Percentiles rank a stretch among this genome's conserved stretches.
These are phyloP conservation scores for Botia almorhae DNA, from an alignment of 2,797 vertebrate genomes.

Conservation along the genomic window DNA sequence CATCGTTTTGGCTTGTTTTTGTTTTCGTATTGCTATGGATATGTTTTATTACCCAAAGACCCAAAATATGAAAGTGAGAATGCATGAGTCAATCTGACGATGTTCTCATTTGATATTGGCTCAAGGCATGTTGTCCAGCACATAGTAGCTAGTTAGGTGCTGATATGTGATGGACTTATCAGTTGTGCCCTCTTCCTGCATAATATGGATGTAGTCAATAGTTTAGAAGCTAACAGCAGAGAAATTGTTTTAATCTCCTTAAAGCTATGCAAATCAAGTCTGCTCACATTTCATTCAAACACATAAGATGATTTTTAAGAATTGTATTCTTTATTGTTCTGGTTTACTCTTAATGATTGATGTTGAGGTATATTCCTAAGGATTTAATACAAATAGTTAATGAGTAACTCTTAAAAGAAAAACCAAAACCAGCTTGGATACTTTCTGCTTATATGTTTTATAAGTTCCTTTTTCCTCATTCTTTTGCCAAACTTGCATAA, in stretches of 20 bases:
- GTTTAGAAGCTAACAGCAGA: constrained; percentile 68
- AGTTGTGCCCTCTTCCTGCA: constrained; percentile 6
- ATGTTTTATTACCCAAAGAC: constrained; percentile 58
- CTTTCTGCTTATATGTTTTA: constrained; percentile 58
- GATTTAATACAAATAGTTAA: constrained; percentile 54
- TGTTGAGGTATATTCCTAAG: constrained; percentile 51
- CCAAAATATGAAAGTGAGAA: constrained; percentile 80
- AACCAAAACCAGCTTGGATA: constrained; percentile 51
- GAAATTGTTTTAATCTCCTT: constrained; percentile 67
- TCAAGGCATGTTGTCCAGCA: constrained; percentile 62
- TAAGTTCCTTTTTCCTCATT: constrained; percentile 44
- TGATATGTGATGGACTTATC: constrained; percentile 29
- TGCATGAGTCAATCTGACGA: constrained; percentile 75
- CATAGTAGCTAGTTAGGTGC: constrained; percentile 48
- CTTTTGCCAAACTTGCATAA: constrained; percentile 74
- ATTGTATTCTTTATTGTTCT: constrained; percentile 28
- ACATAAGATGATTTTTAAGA: constrained; percentile 52
- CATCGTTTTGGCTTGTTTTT: constrained; percentile 40
- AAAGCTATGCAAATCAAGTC: constrained; percentile 82
- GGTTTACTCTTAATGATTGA: constrained; percentile 53
- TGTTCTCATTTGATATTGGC: constrained; percentile 81
- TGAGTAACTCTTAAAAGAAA: constrained; percentile 60
- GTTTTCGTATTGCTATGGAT: constrained; percentile 57
- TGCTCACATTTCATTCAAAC: constrained; percentile 66
- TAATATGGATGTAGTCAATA: constrained; percentile 65